These are phyloP conservation scores for Drosophila lutescens DNA, from an alignment of 2,888 invertebrate genomes.

Conservation along the genomic window DNA sequence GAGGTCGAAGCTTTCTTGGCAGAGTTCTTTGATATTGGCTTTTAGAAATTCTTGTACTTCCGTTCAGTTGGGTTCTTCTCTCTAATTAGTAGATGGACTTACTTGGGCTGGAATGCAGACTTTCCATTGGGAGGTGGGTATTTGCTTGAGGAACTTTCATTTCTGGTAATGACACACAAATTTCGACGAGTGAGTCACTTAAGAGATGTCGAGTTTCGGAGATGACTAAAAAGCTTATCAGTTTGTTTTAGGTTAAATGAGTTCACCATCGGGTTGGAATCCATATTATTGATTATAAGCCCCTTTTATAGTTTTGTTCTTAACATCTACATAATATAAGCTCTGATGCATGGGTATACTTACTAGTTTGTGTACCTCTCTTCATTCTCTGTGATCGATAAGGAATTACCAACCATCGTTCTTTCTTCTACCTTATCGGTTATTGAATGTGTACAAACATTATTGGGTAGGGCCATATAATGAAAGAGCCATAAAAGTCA, in stretches of 20 bases:
- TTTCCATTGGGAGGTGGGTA: constrained; percentile 13
- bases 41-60: constrained; percentile 34
- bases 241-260: neutral
- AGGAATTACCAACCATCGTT: constrained; percentile 12
- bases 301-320: neutral
- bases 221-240: constrained; percentile 9
- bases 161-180: constrained; percentile 24
- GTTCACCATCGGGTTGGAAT: neutral
- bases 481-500: constrained; percentile 8
- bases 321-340: neutral
- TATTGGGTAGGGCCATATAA: constrained; percentile 19
- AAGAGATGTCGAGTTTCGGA: constrained; percentile 4
- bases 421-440: constrained; percentile 27
- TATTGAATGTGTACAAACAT: constrained; percentile 22
- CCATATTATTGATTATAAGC: neutral
- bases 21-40: constrained; percentile 8
- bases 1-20: constrained; percentile 25
- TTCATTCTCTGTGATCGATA: constrained; percentile 27
- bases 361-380: constrained; percentile 1
- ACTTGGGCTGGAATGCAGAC: constrained; percentile 9
- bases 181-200: constrained; percentile 9
- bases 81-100: constrained; percentile 24
- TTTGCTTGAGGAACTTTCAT: constrained; percentile 24
- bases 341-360: neutral
- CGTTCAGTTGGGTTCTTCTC: constrained; percentile 26